Percentiles rank a stretch among this genome's conserved stretches.
Conservation (phyloP, 92 coral and sea anemone genomes). For the Palythoa caribaeorum region DNA sequence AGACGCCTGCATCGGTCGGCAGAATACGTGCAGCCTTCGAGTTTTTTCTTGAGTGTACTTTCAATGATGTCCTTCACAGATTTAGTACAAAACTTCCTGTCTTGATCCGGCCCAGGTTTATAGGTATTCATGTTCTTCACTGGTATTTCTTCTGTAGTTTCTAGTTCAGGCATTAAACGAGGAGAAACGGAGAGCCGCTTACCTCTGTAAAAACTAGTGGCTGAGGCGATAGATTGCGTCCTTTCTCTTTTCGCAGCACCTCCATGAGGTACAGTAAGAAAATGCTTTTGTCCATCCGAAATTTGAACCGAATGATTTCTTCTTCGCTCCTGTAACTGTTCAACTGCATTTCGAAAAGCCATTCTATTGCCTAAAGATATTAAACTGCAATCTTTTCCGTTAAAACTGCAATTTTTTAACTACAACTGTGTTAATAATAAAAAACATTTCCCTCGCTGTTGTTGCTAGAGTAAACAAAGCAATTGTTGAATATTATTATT, state of each 20-base stretch:
- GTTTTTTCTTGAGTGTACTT: conserved; percentile 66
- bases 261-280: not conserved
- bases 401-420: not conserved
- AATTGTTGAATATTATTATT: too few species aligned
- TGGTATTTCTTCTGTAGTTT: not conserved
- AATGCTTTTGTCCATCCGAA: not conserved
- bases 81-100: conserved; percentile 72
- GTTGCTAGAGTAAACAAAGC: too few species aligned
- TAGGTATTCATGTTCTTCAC: conserved; percentile 78
- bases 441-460: too few species aligned
- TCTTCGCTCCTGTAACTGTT: not conserved
- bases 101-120: conserved; percentile 76
- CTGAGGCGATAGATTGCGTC: conserved; percentile 5
- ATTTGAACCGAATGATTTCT: too few species aligned
- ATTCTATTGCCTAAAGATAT: too few species aligned
- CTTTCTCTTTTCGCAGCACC: not conserved
- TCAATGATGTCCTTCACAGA: conserved; percentile 81
- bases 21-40: conserved; percentile 67
- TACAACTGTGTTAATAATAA: too few species aligned
- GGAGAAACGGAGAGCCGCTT: conserved; percentile 10
- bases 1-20: conserved; percentile 77
- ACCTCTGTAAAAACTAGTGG: not conserved
- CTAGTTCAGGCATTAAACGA: conserved; percentile 6
- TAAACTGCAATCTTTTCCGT: too few species aligned
- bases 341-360: not conserved